Evolutionary conservation across 1,140 invertebrate species (phyloP), one percentile per base, ranked within the genome.

Genomic region (Plodia interpunctella): DNA sequence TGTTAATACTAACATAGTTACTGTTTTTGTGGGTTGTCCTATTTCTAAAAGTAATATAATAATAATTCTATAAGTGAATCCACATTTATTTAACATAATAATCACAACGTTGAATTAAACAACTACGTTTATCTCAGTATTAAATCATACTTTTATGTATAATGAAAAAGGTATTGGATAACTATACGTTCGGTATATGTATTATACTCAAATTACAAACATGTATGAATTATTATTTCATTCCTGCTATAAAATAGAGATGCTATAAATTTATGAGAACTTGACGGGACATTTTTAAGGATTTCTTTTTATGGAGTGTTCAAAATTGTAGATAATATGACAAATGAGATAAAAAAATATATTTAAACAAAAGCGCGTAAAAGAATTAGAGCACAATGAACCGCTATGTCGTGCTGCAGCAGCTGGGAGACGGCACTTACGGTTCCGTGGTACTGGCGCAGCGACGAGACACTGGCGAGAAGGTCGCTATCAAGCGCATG

Each of bases 401-500:
- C 92, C 95, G 98, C 57, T 99, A 99, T 89, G 95, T 98, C 70
- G 97, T 97, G 62, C 91, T 98, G 60, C 97, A 97, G 86, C 97
- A 98, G 90, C 91, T 99, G 28, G 99, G 99, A 52, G 98, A 99
- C 91, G 99, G 99, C 51, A 99, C 98, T 15, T 99, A 99, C 87
- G 99, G 98, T 19, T 98, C 97, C 62, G 98, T 99, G 35, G 94
- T 98, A 38, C 92, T 99, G 51, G 98, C 97, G 15, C 97, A 98
- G 87, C 93, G 97, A 62, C 94, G 98, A 55, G 98, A 99, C 86
- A 98, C 97, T 0, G 98, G 98, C 11, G 98, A 99, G 88, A 98
- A 99, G 88, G 98, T 99, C 13, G 98, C 98, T 50, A 99, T 99
- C 65, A 99, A 99, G 91, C 95, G 98, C 80, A 99, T 99, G 98